Percentiles rank a stretch among this genome's conserved stretches.
Conservation (phyloP, 1,140 invertebrate genomes). For the Varroa destructor region DNA sequence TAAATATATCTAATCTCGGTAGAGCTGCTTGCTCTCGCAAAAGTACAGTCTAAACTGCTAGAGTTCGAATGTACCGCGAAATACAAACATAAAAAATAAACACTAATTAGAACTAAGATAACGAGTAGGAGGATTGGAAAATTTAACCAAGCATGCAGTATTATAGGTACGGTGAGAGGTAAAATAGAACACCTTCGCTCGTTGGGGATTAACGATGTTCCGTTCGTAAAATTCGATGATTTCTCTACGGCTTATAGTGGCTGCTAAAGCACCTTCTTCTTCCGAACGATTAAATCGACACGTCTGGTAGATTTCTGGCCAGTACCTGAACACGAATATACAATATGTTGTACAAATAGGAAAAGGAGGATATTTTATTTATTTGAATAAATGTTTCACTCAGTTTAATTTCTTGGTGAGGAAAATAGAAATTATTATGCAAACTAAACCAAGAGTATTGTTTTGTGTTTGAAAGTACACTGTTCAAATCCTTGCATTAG, state of each 20-base stretch:
- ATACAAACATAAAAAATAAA: no score
- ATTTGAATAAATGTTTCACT: neutral
- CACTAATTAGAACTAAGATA: no score
- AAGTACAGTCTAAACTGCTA: no score
- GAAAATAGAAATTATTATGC: neutral
- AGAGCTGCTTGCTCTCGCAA: no score
- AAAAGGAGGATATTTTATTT: neutral
- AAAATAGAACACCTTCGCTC: neutral
- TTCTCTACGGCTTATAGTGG: neutral
- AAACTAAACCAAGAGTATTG: no score
- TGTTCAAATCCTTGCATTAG: no score
- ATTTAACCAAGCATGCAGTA: no score
- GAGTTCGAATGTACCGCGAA: no score
- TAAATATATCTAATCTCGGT: no score
- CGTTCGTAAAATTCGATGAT: slow-evolving; percentile 4
- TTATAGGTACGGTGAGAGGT: no score
- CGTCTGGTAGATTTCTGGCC: neutral
- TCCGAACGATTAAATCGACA: slow-evolving; percentile 7
- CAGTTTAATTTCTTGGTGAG: neutral
- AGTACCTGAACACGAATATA: neutral
- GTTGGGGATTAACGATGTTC: slow-evolving; percentile 2
- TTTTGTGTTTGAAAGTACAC: no score
- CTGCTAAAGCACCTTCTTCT: neutral
- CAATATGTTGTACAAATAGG: neutral
- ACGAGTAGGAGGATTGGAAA: no score